phyloP scores from a whole-genome alignment of 2,888 invertebrate species.

The Kuschelorhynchus macadamiae region DNA sequence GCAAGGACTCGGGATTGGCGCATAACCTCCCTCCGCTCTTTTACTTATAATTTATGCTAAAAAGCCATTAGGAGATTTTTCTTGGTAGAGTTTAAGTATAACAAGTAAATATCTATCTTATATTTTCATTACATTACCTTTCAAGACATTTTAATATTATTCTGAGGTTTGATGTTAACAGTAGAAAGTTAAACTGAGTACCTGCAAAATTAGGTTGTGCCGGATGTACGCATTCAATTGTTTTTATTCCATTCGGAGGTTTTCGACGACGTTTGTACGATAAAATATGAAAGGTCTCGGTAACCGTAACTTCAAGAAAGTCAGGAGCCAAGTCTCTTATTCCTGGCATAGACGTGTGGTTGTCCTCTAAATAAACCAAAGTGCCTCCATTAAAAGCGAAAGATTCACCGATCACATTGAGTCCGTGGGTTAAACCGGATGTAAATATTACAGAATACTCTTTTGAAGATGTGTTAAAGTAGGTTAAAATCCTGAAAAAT shows the following conservation, averaged over 20 bases:
- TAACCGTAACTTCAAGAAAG: conserved; percentile 73
- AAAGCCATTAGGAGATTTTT: no score
- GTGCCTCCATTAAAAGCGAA: conserved; percentile 76
- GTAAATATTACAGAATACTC: conserved; percentile 94
- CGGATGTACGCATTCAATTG: conserved; percentile 79
- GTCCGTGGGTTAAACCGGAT: conserved; percentile 90
- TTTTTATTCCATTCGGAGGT: no score
- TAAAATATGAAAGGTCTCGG: conserved; percentile 69
- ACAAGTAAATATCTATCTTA: no score
- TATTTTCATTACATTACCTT: no score
- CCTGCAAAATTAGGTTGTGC: conserved; percentile 94
- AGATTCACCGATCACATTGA: conserved; percentile 87
- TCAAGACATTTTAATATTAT: no score
- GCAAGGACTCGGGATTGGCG: no score
- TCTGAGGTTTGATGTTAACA: no score
- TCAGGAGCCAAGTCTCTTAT: conserved; percentile 83
- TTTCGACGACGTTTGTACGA: no score
- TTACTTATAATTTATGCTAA: no score
- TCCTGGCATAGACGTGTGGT: conserved; percentile 96
- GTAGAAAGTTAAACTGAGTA: conserved; percentile 16
- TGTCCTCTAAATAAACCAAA: conserved; percentile 89
- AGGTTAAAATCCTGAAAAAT: conserved; percentile 78
- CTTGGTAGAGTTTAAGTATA: no score
- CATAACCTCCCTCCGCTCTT: no score
- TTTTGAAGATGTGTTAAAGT: conserved; percentile 85